These are phyloP conservation scores for Aphelinus certus DNA, from an alignment of 1,140 invertebrate species.

Conservation along the genomic window DNA sequence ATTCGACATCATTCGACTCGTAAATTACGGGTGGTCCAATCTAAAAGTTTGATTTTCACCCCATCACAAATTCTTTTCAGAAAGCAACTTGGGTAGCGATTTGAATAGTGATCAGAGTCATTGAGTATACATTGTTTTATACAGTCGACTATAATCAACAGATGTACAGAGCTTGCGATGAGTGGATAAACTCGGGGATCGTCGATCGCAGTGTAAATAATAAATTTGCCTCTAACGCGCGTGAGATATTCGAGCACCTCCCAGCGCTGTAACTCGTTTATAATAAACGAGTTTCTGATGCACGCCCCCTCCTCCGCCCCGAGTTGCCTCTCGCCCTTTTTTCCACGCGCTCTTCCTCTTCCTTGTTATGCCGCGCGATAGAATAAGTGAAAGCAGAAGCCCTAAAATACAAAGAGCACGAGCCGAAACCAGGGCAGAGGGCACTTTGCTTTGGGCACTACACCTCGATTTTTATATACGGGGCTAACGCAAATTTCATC, in stretches of 20 bases:
- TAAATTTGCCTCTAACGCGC: neutral
- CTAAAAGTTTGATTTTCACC: no score
- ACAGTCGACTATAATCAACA: no score
- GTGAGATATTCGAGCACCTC: slow-evolving; percentile 21
- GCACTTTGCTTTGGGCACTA: slow-evolving; percentile 5
- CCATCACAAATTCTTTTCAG: no score
- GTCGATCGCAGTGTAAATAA: no score
- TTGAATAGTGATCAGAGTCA: no score
- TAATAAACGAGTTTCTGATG: slow-evolving; percentile 32
- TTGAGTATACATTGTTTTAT: no score
- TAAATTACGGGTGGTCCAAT: no score
- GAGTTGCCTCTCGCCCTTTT: neutral
- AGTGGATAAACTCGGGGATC: no score
- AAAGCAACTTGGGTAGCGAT: no score
- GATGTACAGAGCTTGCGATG: no score
- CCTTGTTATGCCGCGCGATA: neutral
- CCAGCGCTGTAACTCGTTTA: slow-evolving; percentile 6
- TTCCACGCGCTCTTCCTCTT: neutral
- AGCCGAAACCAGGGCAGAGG: neutral
- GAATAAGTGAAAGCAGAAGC: no score
- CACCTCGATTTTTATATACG: slow-evolving; percentile 4
- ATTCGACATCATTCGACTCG: no score
- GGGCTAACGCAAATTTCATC: slow-evolving; percentile 27
- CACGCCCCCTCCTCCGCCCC: neutral
- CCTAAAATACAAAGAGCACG: neutral